Evolutionary conservation across 1,140 invertebrate species (phyloP), one percentile per base, ranked within the genome.

Genomic region (Zaprionus gabonicus): DNA sequence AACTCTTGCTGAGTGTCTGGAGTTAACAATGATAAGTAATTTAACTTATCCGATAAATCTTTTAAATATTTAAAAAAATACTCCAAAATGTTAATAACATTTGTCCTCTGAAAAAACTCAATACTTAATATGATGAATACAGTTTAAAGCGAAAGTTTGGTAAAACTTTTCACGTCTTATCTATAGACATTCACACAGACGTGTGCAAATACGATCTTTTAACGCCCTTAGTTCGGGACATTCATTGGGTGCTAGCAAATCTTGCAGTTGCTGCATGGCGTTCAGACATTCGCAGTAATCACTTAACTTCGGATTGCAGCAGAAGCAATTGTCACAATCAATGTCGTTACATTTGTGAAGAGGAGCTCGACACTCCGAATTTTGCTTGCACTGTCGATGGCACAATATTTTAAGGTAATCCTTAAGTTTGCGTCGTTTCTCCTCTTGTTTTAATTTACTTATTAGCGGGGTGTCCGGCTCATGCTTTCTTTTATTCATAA

Each of bases 381-480:
- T 51, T 20, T 72, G 65, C 5, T 59, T 12, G 13, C 74, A 77
- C 25, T 86, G 69, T 1, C 80, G 65, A 38, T 68, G 62, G 0
- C 77, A 79, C 77, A 77, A 80, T 20, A 4, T 41, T 23, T 23
- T 75, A 4, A 79, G 74, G 12, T 87, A 87, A 1, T 80, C 72
- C 0, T 58, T 51, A 2, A 67, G 7, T 12, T 78, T 41, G 2
- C 70, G 83, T 2, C 63, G 41, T 17, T 69, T 58, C 2, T 74
- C 49, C 3, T 66, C 63, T 1, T 7, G 36, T 2, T 79, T 85
- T 64, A 86, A 23, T n/a, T 87, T 58, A 5, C 55, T 44, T 20
- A 86, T 87, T 9, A 87, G 59, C 0, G 83, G 83, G 0, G 64
- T 17, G 38, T 86, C 83, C 6, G 65, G 12, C 17, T 78, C 67